Evolutionary conservation across 1,140 invertebrate genomes (phyloP), one percentile per base, ranked within the genome.

Genomic region (Atta cephalotes): DNA sequence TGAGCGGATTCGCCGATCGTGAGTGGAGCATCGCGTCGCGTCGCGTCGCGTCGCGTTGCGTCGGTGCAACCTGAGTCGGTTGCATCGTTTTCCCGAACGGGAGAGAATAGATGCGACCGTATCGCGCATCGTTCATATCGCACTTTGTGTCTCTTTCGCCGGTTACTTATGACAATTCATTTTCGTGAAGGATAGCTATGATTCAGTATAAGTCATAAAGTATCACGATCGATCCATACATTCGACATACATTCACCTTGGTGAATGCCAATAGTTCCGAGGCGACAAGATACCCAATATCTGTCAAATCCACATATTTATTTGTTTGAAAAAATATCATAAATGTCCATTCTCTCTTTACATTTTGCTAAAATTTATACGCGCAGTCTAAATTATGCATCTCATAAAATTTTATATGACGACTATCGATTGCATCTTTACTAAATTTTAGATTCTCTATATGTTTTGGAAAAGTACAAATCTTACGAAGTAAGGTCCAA

Each of bases 1-100:
- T 89, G 88, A 89, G 63, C 51, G 63, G 84, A 87, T 82, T 89
- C n/a, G 16, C 9, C 60, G 14, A 66, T 58, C 77, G 21, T 12
- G 70, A 68, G 18, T 4, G 16, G 18, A 35, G 60, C 39, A 16
- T 28, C 3, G 10, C 6, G 2, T 39, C 35, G 35, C 35, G 35
- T 35, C 3, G 63, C 5, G 35, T 39, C 35, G 35, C 35, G 63
- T 39, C 0, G 39, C 35, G 35, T 45, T 0, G 39, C 35, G 65
- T 45, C 0, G 39, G 14, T 49, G 53, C 49, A 63, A 56, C 21
- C 3, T 12, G 14, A 45, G 0, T 51, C 25, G 70, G 21, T 45
- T 9, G 49, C 39, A 14, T 65, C 62, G 62, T 31, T 35, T 25
- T 35, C 62, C 16, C n/a, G 28, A 60, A 12, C 3, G 62, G 25